Evolutionary conservation across 2,888 invertebrate genomes (phyloP).

Genomic region (Nematopogon swammerdamellus): DNA sequence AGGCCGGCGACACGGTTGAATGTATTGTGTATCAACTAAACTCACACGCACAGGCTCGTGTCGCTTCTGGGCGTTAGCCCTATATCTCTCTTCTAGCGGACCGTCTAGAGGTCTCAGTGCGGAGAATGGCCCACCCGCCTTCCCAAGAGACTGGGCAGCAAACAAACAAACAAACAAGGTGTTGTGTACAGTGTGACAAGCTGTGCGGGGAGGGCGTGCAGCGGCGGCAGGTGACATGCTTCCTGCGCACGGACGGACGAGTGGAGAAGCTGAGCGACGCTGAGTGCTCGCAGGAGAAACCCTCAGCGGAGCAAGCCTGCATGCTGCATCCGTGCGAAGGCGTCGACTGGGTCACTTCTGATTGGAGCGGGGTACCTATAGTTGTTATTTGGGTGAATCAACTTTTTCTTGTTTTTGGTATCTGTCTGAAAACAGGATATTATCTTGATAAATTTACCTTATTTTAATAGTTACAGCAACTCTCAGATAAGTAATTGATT

Average conservation of each 20-base stretch:
- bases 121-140: no score
- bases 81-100: no score
- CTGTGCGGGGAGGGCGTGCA: constrained; percentile 89
- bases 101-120: no score
- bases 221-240: constrained; percentile 77
- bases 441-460: neutral
- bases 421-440: no score
- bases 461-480: neutral
- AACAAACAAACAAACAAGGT: no score
- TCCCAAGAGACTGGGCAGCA: no score
- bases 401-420: neutral
- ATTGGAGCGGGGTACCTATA: constrained; percentile 88
- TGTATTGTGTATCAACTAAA: no score
- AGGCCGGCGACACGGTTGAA: no score
- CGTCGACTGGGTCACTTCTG: constrained; percentile 84
- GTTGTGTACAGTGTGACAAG: constrained; percentile 82
- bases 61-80: no score
- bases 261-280: constrained; percentile 65
- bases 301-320: constrained; percentile 68
- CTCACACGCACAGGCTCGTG: no score
- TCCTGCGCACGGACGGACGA: constrained; percentile 60
- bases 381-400: no score
- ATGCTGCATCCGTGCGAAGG: constrained; percentile 82
- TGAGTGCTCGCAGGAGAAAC: constrained; percentile 67
- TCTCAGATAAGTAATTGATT: no score